phyloP scores from a whole-genome alignment of 2,888 invertebrate species.

The Platycnemis pennipes region DNA sequence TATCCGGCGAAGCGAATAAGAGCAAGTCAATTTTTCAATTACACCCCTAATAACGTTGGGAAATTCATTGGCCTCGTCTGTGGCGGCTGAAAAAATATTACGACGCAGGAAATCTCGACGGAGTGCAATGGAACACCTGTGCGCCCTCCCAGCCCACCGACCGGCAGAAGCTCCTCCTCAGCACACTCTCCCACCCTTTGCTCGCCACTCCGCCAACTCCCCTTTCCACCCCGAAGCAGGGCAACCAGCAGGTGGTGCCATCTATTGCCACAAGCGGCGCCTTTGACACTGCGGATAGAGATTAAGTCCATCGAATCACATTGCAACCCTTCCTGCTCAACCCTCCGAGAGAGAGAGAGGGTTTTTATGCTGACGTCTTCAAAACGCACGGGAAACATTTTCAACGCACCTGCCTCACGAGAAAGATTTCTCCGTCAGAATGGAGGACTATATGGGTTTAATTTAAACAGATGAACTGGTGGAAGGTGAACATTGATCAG shows the following conservation, averaged over 20 bases:
- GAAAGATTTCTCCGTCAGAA: not conserved
- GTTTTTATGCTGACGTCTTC: too few relatives aligned
- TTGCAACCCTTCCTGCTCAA: not conserved
- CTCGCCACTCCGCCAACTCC: not conserved
- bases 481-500: too few relatives aligned
- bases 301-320: constrained; percentile 26
- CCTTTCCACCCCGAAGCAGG: not conserved
- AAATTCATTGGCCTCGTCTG: constrained; percentile 38
- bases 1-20: not conserved
- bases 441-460: too few relatives aligned
- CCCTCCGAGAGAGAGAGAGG: too few relatives aligned
- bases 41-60: not conserved
- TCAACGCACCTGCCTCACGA: too few relatives aligned
- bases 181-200: not conserved
- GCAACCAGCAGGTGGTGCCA: constrained; percentile 65
- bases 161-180: too few relatives aligned
- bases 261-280: constrained; percentile 50
- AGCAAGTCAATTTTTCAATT: constrained; percentile 45
- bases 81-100: constrained; percentile 28
- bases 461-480: too few relatives aligned
- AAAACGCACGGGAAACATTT: too few relatives aligned
- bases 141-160: not conserved
- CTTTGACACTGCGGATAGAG: constrained; percentile 45
- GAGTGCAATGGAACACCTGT: constrained; percentile 52
- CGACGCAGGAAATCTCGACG: constrained; percentile 39